Conservation (phyloP, 2,113 vertebrate species). For the Rhinoderma darwinii region DNA sequence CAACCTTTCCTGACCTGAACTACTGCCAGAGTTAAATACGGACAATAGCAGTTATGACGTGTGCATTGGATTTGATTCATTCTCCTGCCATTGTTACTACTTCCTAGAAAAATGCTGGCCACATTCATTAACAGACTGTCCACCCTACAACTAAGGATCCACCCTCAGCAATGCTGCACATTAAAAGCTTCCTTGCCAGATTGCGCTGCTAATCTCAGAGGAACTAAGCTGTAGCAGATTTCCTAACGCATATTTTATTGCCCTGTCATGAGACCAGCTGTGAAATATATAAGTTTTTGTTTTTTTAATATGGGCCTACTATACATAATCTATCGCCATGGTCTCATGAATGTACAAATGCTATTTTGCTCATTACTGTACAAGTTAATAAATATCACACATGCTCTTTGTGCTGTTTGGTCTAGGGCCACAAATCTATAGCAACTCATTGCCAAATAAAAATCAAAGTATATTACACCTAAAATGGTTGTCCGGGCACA, state of each 20-base stretch:
- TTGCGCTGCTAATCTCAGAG: constrained; percentile 17
- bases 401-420: not conserved
- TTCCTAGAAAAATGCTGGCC: not conserved
- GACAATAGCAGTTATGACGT: not conserved
- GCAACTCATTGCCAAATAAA: not conserved
- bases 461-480: not conserved
- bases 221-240: not conserved
- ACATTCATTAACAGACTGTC: not conserved
- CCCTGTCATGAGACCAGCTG: not conserved
- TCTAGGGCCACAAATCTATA: not conserved
- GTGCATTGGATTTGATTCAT: not conserved
- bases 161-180: not conserved
- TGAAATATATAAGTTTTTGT: not conserved
- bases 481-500: too few relatives aligned
- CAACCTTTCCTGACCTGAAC: not conserved
- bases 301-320: not conserved
- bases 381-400: not conserved
- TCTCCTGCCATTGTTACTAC: constrained; percentile 11
- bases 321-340: not conserved
- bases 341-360: not conserved
- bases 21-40: not conserved
- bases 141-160: not conserved
- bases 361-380: not conserved
- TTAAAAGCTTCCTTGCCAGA: constrained; percentile 38
- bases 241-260: constrained; percentile 5